Percentiles rank a stretch among this genome's conserved stretches.
Evolutionary conservation across 2,888 invertebrate species (phyloP).

Genomic region (Heteropelma amictum): DNA sequence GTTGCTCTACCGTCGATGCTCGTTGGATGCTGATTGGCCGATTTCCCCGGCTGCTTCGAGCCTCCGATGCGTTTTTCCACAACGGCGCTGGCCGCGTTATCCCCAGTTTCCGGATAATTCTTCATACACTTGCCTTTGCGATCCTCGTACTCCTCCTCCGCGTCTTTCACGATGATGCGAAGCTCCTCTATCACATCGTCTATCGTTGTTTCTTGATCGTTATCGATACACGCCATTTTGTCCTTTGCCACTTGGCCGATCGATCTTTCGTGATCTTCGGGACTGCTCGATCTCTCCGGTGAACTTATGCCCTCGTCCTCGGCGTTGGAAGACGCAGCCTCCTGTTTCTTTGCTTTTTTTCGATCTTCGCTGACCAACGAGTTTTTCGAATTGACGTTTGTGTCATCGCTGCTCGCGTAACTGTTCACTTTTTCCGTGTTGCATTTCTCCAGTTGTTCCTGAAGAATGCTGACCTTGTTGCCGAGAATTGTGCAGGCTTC

Average conservation of each 20-base stretch:
- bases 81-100: too few species aligned
- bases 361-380: slow-evolving; percentile 71
- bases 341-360: slow-evolving; percentile 6
- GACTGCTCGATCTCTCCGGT: slow-evolving; percentile 87
- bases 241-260: slow-evolving; percentile 36
- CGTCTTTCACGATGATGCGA: slow-evolving; percentile 90
- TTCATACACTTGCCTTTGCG: slow-evolving; percentile 76
- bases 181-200: slow-evolving; percentile 93
- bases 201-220: slow-evolving; percentile 89
- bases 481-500: slow-evolving; percentile 74
- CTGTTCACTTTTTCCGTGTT: slow-evolving; percentile 67
- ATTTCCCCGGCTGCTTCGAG: too few species aligned
- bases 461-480: slow-evolving; percentile 71
- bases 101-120: neutral
- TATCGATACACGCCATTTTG: slow-evolving; percentile 77
- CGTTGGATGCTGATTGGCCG: slow-evolving; percentile 17
- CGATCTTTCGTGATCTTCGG: slow-evolving; percentile 80
- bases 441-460: slow-evolving; percentile 70
- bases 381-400: slow-evolving; percentile 79
- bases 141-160: slow-evolving; percentile 81
- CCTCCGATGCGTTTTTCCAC: too few species aligned
- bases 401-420: slow-evolving; percentile 62
- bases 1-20: neutral
- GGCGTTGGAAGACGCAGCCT: slow-evolving; percentile 83
- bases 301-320: slow-evolving; percentile 94